These are phyloP conservation scores for Diabrotica undecimpunctata DNA, from an alignment of 1,140 invertebrate genomes.

Conservation along the genomic window DNA sequence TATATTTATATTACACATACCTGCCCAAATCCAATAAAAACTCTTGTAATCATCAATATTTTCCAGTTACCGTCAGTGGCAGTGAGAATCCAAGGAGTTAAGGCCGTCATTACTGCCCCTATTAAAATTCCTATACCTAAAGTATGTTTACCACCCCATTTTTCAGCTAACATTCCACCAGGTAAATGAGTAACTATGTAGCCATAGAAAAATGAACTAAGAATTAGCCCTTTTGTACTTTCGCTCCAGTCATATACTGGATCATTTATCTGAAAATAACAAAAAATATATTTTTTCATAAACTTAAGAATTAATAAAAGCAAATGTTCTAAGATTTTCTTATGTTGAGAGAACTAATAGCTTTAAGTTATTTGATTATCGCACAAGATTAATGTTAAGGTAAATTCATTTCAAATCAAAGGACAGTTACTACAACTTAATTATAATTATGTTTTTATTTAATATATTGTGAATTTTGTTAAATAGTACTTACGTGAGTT, in stretches of 20 bases:
- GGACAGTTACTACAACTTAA: too few relatives aligned
- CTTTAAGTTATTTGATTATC: too few relatives aligned
- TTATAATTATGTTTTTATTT: too few relatives aligned
- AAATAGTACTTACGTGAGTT: too few relatives aligned
- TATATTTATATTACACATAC: constrained; percentile 43
- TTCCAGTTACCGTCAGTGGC: constrained; percentile 55
- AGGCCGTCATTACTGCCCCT: constrained; percentile 69
- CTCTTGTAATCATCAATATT: constrained; percentile 58
- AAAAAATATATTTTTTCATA: background rate
- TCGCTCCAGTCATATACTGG: constrained; percentile 61
- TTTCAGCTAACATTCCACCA: constrained; percentile 70
- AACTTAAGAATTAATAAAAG: too few relatives aligned
- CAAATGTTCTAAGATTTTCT: too few relatives aligned
- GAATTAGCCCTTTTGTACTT: constrained; percentile 61
- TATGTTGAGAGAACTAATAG: too few relatives aligned
- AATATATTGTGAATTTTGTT: too few relatives aligned
- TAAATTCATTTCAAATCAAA: too few relatives aligned
- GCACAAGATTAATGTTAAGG: too few relatives aligned
- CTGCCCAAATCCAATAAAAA: constrained; percentile 68
- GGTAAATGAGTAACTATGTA: constrained; percentile 72
- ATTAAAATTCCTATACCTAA: constrained; percentile 69
- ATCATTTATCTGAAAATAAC: background rate
- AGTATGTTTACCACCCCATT: constrained; percentile 72
- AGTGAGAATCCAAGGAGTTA: constrained; percentile 61
- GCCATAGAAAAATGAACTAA: constrained; percentile 68